Conservation (phyloP, 1,140 invertebrate species). For the Papilio xuthus region DNA sequence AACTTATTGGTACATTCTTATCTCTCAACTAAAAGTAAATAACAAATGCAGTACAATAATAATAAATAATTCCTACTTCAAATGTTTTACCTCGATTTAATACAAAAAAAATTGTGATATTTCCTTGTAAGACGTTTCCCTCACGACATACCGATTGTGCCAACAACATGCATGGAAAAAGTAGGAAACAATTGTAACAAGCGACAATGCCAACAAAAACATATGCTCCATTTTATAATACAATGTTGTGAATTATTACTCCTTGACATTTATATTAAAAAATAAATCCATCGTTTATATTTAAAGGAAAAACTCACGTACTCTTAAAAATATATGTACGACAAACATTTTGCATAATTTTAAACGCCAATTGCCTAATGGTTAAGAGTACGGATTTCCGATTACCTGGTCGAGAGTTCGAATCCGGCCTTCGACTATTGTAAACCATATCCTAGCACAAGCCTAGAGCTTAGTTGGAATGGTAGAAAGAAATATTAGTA, state of each 20-base stretch:
- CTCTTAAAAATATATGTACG: too few species aligned
- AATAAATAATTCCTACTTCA: slow-evolving; percentile 17
- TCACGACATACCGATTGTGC: slow-evolving; percentile 20
- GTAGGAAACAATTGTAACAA: slow-evolving; percentile 20
- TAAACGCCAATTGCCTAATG: too few species aligned
- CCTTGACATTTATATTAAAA: too few species aligned
- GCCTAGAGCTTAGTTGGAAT: too few species aligned
- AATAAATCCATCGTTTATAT: too few species aligned
- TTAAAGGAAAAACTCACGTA: too few species aligned
- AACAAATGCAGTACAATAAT: background rate
- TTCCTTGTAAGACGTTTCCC: background rate
- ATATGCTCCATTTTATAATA: background rate
- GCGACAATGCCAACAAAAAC: slow-evolving; percentile 5
- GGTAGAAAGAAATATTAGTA: too few species aligned
- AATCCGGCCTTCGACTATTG: too few species aligned
- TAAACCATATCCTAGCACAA: too few species aligned
- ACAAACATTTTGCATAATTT: too few species aligned
- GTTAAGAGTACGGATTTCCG: too few species aligned
- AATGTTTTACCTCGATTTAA: slow-evolving; percentile 18
- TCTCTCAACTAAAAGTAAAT: background rate
- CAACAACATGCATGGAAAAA: slow-evolving; percentile 11
- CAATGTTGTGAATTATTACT: background rate
- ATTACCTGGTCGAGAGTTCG: too few species aligned
- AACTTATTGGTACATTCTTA: background rate
- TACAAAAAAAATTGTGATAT: slow-evolving; percentile 25